Evolutionary conservation across 2,113 vertebrate species (phyloP).

Genomic region (Hyperopisus bebe): DNA sequence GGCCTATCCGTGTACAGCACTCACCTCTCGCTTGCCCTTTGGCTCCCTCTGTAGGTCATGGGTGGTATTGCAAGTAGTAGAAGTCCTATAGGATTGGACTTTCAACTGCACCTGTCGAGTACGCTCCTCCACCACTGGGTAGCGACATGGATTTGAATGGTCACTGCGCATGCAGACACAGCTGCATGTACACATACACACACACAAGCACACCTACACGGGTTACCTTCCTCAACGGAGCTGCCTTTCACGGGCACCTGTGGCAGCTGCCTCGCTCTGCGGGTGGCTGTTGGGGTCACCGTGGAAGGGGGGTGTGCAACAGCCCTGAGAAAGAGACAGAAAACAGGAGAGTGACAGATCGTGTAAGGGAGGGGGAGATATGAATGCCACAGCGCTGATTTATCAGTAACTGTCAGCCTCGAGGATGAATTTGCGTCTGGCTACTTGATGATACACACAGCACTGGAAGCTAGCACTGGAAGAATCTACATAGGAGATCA

Average conservation of each 20-base stretch:
- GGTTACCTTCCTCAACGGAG: constrained; percentile 88
- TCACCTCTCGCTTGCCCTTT: constrained; percentile 66
- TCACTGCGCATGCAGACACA: background rate
- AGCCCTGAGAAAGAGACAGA: constrained; percentile 58
- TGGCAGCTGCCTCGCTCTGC: constrained; percentile 85
- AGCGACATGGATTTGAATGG: constrained; percentile 46
- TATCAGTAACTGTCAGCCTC: background rate
- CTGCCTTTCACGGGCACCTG: constrained; percentile 88
- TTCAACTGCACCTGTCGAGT: constrained; percentile 89
- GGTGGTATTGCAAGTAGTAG: constrained; percentile 81
- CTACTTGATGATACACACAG: background rate
- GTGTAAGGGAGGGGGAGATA: background rate
- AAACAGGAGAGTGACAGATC: background rate
- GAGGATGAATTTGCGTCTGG: background rate
- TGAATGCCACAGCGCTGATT: background rate
- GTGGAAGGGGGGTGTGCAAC: constrained; percentile 76
- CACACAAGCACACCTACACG: background rate
- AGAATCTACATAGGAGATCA: background rate
- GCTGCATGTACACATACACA: constrained; percentile 7
- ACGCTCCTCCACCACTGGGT: constrained; percentile 90
- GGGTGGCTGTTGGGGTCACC: constrained; percentile 67
- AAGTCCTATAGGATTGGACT: constrained; percentile 81
- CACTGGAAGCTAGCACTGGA: background rate
- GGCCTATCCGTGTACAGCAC: background rate
- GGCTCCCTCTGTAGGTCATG: constrained; percentile 85